Evolutionary conservation across 1,140 invertebrate genomes (phyloP), one percentile per base, ranked within the genome.

Genomic region (Ceratina australensis): DNA sequence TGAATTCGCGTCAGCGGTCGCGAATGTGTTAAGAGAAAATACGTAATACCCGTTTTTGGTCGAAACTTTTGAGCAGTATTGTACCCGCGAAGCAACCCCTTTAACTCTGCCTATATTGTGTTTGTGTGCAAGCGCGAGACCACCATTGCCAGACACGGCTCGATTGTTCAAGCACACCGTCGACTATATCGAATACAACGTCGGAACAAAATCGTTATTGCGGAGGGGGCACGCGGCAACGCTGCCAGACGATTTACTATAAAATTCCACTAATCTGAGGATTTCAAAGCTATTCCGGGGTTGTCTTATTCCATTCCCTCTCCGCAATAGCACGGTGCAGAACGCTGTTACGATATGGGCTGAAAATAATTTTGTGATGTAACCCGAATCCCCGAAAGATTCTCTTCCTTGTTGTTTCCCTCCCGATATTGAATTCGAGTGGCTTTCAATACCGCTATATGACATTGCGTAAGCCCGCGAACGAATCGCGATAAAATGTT

Each of bases 171-270:
- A 85, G 80, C 81, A 81, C 77, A 80, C 69, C 76, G 33, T 18
- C 33, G 49, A 61, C 84, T 71, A 71, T 82, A 59, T 82, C 66
- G 86, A 86, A 78, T 42, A 85, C 83, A 77, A 73, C 79, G 76
- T 47, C 76, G 76, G 72, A 77, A 76, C 75, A 79, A 83, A 88
- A 87, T 78, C 84, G 82, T 87, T 88, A 87, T 87, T 87, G 82
- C 73, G 78, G 24, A 24, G 63, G 54, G 52, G 15, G 13, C 49
- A 15, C 61, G 20, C 33, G 33, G 59, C 52, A 60, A 60, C 63
- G 54, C 16, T 26, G 65, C 26, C 59, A 64, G 56, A 83, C 68
- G 50, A 77, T 83, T 81, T 66, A 56, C 79, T 57, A 59, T 26
- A 49, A 79, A 83, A 83, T 74, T 81, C 59, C 75, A 24, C 81